Evolutionary conservation across 1,140 invertebrate genomes (phyloP).

Genomic region (Brachystomella parvula): DNA sequence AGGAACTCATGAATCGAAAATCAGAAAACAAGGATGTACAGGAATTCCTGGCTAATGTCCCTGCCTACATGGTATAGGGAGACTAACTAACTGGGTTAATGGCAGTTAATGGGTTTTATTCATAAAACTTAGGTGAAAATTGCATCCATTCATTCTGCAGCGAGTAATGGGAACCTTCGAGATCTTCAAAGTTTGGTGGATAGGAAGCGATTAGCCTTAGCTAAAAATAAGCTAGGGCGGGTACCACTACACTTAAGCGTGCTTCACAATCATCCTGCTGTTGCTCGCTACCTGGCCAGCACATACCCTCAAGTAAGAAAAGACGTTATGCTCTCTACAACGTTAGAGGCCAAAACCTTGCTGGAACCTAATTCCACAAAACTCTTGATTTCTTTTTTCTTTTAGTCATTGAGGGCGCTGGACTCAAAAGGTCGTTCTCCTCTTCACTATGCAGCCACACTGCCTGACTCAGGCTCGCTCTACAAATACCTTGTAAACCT

Average conservation of each 20-base stretch:
- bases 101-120: slow-evolving; percentile 15
- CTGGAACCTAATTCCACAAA: slow-evolving; percentile 12
- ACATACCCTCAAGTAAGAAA: slow-evolving; percentile 26
- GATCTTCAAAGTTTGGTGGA: slow-evolving; percentile 78
- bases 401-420: slow-evolving; percentile 38
- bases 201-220: slow-evolving; percentile 80
- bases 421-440: slow-evolving; percentile 76
- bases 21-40: slow-evolving; percentile 73
- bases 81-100: background rate
- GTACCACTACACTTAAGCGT: slow-evolving; percentile 29
- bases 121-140: slow-evolving; percentile 65
- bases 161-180: slow-evolving; percentile 67
- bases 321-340: slow-evolving; percentile 46
- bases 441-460: slow-evolving; percentile 79
- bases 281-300: slow-evolving; percentile 19
- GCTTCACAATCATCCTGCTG: slow-evolving; percentile 20
- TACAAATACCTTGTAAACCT: slow-evolving; percentile 74
- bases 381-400: slow-evolving; percentile 40
- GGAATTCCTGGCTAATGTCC: slow-evolving; percentile 80
- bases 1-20: slow-evolving; percentile 61
- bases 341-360: slow-evolving; percentile 33
- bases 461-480: slow-evolving; percentile 78
- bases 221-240: slow-evolving; percentile 70
- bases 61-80: slow-evolving; percentile 70
- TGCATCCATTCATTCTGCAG: slow-evolving; percentile 72